These are phyloP conservation scores for Macropis europaea DNA, from an alignment of 2,888 invertebrate species.

Conservation along the genomic window DNA sequence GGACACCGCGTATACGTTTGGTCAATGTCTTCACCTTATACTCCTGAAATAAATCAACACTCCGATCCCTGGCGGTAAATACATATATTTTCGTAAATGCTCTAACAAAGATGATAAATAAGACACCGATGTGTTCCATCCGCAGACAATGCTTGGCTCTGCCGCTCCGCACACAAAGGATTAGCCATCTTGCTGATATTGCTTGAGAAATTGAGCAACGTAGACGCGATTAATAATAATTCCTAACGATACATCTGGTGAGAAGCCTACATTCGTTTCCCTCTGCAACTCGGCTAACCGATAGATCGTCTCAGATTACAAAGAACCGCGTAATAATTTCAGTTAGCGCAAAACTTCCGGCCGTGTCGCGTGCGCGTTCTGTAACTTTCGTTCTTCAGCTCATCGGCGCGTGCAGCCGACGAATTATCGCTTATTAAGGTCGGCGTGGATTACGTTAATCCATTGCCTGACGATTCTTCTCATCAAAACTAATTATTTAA, in stretches of 20 bases:
- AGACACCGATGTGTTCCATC: too few species aligned
- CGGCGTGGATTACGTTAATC: slow-evolving; percentile 33
- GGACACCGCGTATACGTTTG: too few species aligned
- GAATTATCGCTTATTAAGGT: slow-evolving; percentile 52
- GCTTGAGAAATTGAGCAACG: not conserved
- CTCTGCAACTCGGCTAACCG: slow-evolving; percentile 10
- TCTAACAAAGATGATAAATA: too few species aligned
- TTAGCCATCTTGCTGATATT: too few species aligned
- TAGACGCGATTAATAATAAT: slow-evolving; percentile 4
- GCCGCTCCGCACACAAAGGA: too few species aligned
- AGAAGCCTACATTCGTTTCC: slow-evolving; percentile 1
- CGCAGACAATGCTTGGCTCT: too few species aligned
- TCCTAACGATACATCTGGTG: slow-evolving; percentile 7
- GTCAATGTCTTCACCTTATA: too few species aligned
- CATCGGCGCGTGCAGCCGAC: slow-evolving; percentile 16
- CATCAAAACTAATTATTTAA: too few species aligned
- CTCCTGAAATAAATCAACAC: too few species aligned
- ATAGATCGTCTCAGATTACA: slow-evolving; percentile 43
- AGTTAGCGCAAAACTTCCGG: slow-evolving; percentile 52
- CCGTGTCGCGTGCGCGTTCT: slow-evolving; percentile 49
- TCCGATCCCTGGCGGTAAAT: too few species aligned
- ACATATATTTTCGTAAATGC: too few species aligned
- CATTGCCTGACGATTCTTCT: too few species aligned
- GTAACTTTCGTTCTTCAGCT: slow-evolving; percentile 51
- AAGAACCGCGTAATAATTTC: slow-evolving; percentile 35